These are phyloP conservation scores for Nymphalis c-album DNA, from an alignment of 2,888 invertebrate species.

Conservation along the genomic window DNA sequence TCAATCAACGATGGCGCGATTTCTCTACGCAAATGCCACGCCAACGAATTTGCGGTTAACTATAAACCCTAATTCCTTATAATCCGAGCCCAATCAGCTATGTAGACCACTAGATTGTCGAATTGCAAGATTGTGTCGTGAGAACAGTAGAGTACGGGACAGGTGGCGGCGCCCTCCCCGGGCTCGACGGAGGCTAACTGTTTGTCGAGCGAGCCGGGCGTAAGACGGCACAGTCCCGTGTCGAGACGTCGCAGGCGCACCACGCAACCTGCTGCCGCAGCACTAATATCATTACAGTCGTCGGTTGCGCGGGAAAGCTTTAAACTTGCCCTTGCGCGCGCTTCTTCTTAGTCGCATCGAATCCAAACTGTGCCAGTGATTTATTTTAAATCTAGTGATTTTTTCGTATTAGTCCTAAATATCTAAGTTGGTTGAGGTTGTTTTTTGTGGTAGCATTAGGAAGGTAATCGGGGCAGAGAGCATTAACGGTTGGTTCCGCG, in stretches of 20 bases:
- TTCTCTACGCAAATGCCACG: conserved; percentile 74
- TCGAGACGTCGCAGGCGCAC: conserved; percentile 62
- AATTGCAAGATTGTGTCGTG: conserved; percentile 72
- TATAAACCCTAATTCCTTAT: conserved; percentile 66
- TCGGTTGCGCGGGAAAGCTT: conserved; percentile 44
- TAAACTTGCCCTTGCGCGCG: conserved; percentile 26
- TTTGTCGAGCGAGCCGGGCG: conserved; percentile 66
- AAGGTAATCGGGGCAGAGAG: conserved; percentile 81
- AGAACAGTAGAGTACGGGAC: conserved; percentile 76
- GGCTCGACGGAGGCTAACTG: conserved; percentile 64
- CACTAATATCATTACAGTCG: conserved; percentile 31
- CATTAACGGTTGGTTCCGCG: conserved; percentile 80
- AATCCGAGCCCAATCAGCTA: conserved; percentile 77
- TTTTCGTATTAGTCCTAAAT: conserved; percentile 32
- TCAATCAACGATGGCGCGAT: conserved; percentile 60
- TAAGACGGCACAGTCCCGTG: conserved; percentile 68
- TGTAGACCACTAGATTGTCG: conserved; percentile 77
- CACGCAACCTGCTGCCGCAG: conserved; percentile 53
- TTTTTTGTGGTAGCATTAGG: conserved; percentile 66
- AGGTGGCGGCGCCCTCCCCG: conserved; percentile 75
- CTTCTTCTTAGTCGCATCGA: conserved; percentile 16
- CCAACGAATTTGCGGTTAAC: conserved; percentile 58
- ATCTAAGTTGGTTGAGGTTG: conserved; percentile 37
- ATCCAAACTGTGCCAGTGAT: conserved; percentile 39
- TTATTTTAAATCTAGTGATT: conserved; percentile 15